Conservation (phyloP, 2,113 vertebrate genomes). For the Macquaria ambigua region DNA sequence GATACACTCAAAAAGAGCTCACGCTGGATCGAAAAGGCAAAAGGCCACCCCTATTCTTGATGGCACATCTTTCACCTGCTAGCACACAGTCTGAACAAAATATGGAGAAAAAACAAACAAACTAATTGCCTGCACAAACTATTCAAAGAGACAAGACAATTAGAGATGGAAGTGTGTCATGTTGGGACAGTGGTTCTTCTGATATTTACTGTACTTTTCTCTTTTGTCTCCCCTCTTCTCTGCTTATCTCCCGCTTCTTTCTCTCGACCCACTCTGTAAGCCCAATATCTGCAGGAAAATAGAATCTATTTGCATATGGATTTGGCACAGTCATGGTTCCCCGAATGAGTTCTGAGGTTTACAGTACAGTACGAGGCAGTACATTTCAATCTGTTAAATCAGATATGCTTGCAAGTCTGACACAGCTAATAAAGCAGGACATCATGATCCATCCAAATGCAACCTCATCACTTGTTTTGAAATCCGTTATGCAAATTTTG, state of each 20-base stretch:
- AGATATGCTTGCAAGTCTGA: constrained; percentile 20
- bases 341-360: constrained; percentile 26
- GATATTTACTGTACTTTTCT: constrained; percentile 18
- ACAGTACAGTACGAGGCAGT: not conserved
- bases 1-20: constrained; percentile 12
- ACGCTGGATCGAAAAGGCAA: constrained; percentile 3
- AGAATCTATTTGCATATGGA: constrained; percentile 47
- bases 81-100: constrained; percentile 39
- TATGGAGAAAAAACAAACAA: not conserved
- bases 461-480: constrained; percentile 51
- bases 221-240: not conserved
- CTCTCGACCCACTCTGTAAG: not conserved
- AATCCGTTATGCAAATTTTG: constrained; percentile 79
- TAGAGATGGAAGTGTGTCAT: constrained; percentile 6
- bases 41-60: constrained; percentile 14
- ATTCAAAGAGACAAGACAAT: constrained; percentile 1
- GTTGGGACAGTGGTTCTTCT: constrained; percentile 31
- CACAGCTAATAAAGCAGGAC: constrained; percentile 36
- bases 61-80: constrained; percentile 45
- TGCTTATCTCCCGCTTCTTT: not conserved
- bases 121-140: constrained; percentile 1
- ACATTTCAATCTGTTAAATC: constrained; percentile 50
- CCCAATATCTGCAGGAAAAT: constrained; percentile 1
- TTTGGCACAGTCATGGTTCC: constrained; percentile 26
- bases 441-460: constrained; percentile 34